phyloP scores from a whole-genome alignment of 2,113 vertebrate species.

The Pelecanoides urinatrix region DNA sequence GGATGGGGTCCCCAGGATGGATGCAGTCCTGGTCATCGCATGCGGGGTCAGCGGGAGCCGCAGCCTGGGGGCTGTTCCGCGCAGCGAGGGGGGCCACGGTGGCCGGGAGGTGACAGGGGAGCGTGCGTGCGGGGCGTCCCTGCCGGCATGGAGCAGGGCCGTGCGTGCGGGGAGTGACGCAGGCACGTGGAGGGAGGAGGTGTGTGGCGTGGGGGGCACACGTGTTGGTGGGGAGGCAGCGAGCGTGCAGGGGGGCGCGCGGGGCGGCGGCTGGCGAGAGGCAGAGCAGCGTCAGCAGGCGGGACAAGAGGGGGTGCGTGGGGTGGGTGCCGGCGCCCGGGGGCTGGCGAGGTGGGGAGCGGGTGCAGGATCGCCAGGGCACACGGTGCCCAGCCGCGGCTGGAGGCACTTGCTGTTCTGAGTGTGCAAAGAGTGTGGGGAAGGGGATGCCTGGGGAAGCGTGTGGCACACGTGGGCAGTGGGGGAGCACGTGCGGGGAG shows the following conservation, averaged over 20 bases:
- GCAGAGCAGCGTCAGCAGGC: not conserved
- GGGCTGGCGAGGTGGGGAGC: not conserved
- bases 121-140: not conserved
- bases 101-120: not conserved
- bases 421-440: not conserved
- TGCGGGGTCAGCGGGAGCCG: not conserved
- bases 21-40: rapidly evolving
- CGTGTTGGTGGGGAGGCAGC: not conserved
- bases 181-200: not conserved
- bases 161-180: not conserved
- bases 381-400: rapidly evolving
- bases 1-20: not conserved
- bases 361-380: not conserved
- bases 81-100: rapidly evolving
- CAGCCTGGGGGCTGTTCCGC: not conserved
- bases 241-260: rapidly evolving
- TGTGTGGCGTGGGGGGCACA: not conserved
- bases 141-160: not conserved
- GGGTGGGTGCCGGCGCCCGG: rapidly evolving
- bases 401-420: not conserved
- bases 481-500: no score
- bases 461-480: not conserved
- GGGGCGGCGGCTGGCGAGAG: not conserved
- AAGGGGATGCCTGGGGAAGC: not conserved
- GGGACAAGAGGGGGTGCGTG: rapidly evolving